Evolutionary conservation across 1,140 invertebrate genomes (phyloP).

Genomic region (Bradynema listronoti): DNA sequence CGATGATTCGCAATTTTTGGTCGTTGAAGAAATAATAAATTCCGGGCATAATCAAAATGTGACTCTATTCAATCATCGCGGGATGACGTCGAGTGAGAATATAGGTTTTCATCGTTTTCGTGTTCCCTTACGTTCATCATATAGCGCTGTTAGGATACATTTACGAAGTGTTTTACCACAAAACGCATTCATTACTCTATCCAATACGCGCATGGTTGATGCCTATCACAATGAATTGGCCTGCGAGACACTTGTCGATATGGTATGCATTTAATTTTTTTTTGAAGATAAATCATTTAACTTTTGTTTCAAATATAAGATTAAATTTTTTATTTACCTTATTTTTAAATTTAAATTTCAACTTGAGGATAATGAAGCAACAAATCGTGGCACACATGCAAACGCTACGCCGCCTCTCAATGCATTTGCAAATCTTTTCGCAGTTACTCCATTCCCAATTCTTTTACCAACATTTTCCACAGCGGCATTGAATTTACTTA

Average conservation of each 20-base stretch:
- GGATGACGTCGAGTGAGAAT: conserved; percentile 7
- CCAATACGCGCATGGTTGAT: conserved; percentile 22
- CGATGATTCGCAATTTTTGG: conserved; percentile 16
- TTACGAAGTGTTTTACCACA: conserved; percentile 6
- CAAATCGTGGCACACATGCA: too few relatives aligned
- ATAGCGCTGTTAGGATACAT: conserved; percentile 12
- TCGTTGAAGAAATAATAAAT: conserved; percentile 12
- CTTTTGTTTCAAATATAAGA: background rate
- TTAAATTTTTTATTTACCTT: background rate
- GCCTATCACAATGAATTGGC: conserved; percentile 19
- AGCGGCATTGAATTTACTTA: background rate
- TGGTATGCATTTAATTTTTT: too few relatives aligned
- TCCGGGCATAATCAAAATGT: background rate
- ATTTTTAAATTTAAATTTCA: background rate
- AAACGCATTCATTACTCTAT: conserved; percentile 16
- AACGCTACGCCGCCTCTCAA: too few relatives aligned
- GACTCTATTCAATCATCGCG: conserved; percentile 16
- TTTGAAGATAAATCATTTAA: too few relatives aligned
- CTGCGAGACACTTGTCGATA: conserved; percentile 10
- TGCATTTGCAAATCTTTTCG: too few relatives aligned
- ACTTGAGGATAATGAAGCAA: background rate
- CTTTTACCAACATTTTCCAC: background rate
- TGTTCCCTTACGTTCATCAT: conserved; percentile 23
- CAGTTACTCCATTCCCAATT: background rate
- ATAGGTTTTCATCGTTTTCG: conserved; percentile 13